phyloP scores from a whole-genome alignment of 2,113 vertebrate species.

The Marmota monax region DNA sequence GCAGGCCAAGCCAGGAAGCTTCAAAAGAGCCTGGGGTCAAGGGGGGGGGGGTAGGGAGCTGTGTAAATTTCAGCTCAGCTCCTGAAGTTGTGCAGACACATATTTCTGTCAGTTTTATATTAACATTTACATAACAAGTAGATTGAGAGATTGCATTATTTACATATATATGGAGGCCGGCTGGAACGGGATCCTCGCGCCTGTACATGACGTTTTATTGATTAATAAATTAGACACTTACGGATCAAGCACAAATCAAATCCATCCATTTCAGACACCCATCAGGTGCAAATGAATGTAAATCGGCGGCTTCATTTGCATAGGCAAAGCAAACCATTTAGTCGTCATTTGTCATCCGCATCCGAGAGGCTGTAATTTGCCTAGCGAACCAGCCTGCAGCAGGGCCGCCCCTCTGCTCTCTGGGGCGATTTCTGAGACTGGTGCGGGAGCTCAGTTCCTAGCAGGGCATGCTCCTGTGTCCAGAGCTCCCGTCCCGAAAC shows the following conservation, averaged over 20 bases:
- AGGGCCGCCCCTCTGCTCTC: background rate
- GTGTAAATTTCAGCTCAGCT: constrained; percentile 49
- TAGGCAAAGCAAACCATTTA: constrained; percentile 80
- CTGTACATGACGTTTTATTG: constrained; percentile 82
- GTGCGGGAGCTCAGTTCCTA: background rate
- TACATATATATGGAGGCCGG: constrained; percentile 83
- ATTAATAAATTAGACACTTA: constrained; percentile 86
- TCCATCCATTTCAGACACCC: constrained; percentile 81
- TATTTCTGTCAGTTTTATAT: constrained; percentile 79
- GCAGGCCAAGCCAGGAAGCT: background rate
- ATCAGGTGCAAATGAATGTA: constrained; percentile 84
- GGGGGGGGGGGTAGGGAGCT: background rate
- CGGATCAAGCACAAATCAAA: constrained; percentile 83
- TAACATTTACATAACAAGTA: constrained; percentile 85
- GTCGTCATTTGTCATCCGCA: constrained; percentile 76
- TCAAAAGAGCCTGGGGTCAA: background rate
- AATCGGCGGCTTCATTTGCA: constrained; percentile 79
- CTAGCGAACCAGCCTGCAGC: constrained; percentile 23
- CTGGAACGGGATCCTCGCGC: constrained; percentile 69
- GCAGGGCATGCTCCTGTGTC: background rate
- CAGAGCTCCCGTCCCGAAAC: background rate
- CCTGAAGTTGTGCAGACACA: constrained; percentile 58
- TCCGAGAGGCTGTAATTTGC: constrained; percentile 77
- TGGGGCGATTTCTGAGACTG: background rate
- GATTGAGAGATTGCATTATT: constrained; percentile 83